These are phyloP conservation scores for Drepana arcuata DNA, from an alignment of 1,140 invertebrate species.

Conservation along the genomic window DNA sequence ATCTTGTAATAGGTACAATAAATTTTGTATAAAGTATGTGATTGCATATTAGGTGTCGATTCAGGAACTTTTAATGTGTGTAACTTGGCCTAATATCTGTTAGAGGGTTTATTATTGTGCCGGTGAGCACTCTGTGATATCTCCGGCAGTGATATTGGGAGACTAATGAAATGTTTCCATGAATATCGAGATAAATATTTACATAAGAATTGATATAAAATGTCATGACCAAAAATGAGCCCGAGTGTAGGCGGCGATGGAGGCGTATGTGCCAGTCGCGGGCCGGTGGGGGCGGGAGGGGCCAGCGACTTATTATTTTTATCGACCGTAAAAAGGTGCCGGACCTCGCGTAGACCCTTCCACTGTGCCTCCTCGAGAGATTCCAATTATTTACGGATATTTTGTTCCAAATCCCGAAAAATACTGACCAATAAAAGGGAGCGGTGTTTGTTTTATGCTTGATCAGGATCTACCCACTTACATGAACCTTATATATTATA, in stretches of 20 bases:
- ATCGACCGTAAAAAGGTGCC: slow-evolving; percentile 54
- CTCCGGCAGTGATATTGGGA: no score
- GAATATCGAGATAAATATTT: slow-evolving; percentile 36
- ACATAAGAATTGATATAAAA: no score
- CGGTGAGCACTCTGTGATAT: no score
- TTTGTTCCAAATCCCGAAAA: slow-evolving; percentile 43
- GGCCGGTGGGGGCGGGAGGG: slow-evolving; percentile 8
- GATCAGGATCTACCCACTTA: slow-evolving; percentile 18
- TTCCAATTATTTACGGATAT: slow-evolving; percentile 51
- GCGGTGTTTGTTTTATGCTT: slow-evolving; percentile 27
- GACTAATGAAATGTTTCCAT: no score
- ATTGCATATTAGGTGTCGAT: slow-evolving; percentile 70
- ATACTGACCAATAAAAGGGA: slow-evolving; percentile 31
- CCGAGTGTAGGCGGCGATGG: slow-evolving; percentile 27
- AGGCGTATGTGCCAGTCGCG: slow-evolving; percentile 13
- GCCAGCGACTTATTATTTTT: slow-evolving; percentile 44
- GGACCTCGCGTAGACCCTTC: slow-evolving; percentile 39
- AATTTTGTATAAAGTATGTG: slow-evolving; percentile 71
- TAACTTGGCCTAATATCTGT: slow-evolving; percentile 66
- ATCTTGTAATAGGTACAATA: slow-evolving; percentile 72
- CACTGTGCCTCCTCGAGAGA: slow-evolving; percentile 30
- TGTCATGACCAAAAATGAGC: slow-evolving; percentile 66
- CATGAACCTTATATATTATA: no score
- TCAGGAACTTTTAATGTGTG: slow-evolving; percentile 66
- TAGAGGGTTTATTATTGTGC: no score